Evolutionary conservation across 2,113 vertebrate species (phyloP).

Genomic region (Brachirus orientalis): DNA sequence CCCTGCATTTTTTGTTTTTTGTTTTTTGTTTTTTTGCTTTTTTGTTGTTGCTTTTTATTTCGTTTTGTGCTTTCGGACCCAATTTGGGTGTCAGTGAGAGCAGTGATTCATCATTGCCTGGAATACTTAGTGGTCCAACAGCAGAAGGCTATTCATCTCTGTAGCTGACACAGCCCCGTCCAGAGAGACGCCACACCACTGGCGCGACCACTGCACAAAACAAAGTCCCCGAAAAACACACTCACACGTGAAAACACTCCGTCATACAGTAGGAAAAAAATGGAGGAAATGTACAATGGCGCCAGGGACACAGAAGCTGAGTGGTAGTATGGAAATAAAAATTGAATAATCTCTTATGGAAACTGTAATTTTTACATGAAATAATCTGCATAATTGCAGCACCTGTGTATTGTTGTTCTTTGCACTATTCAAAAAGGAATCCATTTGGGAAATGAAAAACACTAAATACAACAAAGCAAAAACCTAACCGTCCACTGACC

Average conservation of each 20-base stretch:
- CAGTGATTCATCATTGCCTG: slow-evolving; percentile 76
- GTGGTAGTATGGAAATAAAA: no score
- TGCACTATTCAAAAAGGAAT: no score
- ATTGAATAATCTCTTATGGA: no score
- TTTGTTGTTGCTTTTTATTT: slow-evolving; percentile 4
- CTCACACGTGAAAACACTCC: slow-evolving; percentile 1
- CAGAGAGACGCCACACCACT: slow-evolving; percentile 67
- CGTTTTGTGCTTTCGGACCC: slow-evolving; percentile 67
- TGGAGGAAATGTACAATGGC: not conserved
- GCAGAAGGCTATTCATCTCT: slow-evolving; percentile 80
- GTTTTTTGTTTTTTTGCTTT: slow-evolving; percentile 36
- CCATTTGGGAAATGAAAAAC: no score
- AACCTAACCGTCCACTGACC: no score
- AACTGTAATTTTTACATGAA: not conserved
- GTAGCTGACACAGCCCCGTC: slow-evolving; percentile 72
- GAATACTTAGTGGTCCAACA: slow-evolving; percentile 79
- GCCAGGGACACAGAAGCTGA: not conserved
- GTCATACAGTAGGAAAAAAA: no score
- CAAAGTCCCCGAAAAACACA: slow-evolving; percentile 23
- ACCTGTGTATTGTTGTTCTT: no score
- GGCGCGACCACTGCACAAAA: slow-evolving; percentile 19
- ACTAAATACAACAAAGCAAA: no score
- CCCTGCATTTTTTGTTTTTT: slow-evolving; percentile 25
- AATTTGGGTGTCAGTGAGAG: slow-evolving; percentile 78
- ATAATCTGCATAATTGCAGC: not conserved